A percentile compares a stretch with the other conserved stretches of the same genome.
Evolutionary conservation across 2,888 invertebrate genomes (phyloP).

Genomic region (Bombylius discolor): DNA sequence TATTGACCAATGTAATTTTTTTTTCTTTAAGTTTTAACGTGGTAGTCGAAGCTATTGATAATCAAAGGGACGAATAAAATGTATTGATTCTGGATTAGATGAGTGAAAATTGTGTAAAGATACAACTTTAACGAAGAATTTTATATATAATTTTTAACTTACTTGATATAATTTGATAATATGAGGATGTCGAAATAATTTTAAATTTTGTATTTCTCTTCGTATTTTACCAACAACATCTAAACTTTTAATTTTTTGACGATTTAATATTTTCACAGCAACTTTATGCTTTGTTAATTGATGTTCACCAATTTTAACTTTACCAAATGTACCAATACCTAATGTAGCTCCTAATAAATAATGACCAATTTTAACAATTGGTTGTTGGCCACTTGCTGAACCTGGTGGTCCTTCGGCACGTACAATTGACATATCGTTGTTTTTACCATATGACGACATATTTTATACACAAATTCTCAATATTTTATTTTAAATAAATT

Average conservation of each 20-base stretch:
- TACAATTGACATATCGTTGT: constrained; percentile 3
- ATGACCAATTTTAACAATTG: constrained; percentile 88
- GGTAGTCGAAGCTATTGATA: too few relatives aligned
- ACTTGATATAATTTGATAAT: constrained; percentile 91
- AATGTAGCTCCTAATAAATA: constrained; percentile 78
- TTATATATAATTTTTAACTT: constrained; percentile 20
- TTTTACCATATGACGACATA: not conserved
- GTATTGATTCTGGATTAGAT: not conserved
- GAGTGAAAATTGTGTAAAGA: not conserved
- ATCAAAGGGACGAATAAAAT: too few relatives aligned
- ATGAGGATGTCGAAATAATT: constrained; percentile 98
- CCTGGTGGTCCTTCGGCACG: constrained; percentile 9
- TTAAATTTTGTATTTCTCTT: constrained; percentile 96
- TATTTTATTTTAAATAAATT: not conserved
- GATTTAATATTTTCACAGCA: constrained; percentile 94
- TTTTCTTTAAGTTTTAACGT: too few relatives aligned
- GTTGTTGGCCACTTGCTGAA: constrained; percentile 39
- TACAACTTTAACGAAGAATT: too few relatives aligned
- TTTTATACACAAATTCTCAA: not conserved
- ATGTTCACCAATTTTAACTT: constrained; percentile 98
- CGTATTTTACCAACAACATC: constrained; percentile 99
- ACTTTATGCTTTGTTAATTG: constrained; percentile 96
- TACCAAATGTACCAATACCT: constrained; percentile 97
- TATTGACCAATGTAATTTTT: too few relatives aligned
- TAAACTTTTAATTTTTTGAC: constrained; percentile 96